Conservation (phyloP, 1,140 invertebrate genomes). For the Popillia japonica region DNA sequence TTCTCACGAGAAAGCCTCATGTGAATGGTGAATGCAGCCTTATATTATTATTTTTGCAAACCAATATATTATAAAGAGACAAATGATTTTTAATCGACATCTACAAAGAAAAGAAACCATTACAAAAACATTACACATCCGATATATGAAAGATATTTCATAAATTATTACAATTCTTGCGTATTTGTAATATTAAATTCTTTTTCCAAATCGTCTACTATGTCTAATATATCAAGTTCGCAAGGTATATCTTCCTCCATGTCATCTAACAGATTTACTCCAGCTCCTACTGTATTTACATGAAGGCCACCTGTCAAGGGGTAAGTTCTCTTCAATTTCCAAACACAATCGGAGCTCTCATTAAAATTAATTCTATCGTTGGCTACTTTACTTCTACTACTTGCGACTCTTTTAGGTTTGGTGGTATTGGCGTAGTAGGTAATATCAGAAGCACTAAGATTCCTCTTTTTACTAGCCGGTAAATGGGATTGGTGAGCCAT, state of each 20-base stretch:
- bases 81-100: neutral
- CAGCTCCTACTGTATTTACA: neutral
- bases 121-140: too few species aligned
- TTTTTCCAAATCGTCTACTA: constrained; percentile 13
- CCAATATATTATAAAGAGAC: neutral
- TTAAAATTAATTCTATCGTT: neutral
- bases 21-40: too few species aligned
- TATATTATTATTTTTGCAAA: too few species aligned
- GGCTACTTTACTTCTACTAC: neutral
- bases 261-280: neutral
- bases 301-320: neutral
- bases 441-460: constrained; percentile 6
- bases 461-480: neutral
- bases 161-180: neutral
- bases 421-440: neutral
- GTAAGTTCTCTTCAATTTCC: constrained; percentile 35
- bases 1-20: too few species aligned
- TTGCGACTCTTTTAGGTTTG: constrained; percentile 12
- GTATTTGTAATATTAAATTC: constrained; percentile 4
- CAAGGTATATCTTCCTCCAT: neutral
- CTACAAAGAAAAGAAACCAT: too few species aligned
- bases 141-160: too few species aligned
- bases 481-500: neutral
- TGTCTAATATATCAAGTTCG: constrained; percentile 12
- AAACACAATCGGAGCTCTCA: constrained; percentile 22